These are phyloP conservation scores for Synanthedon vespiformis DNA, from an alignment of 2,888 invertebrate genomes.

Conservation along the genomic window DNA sequence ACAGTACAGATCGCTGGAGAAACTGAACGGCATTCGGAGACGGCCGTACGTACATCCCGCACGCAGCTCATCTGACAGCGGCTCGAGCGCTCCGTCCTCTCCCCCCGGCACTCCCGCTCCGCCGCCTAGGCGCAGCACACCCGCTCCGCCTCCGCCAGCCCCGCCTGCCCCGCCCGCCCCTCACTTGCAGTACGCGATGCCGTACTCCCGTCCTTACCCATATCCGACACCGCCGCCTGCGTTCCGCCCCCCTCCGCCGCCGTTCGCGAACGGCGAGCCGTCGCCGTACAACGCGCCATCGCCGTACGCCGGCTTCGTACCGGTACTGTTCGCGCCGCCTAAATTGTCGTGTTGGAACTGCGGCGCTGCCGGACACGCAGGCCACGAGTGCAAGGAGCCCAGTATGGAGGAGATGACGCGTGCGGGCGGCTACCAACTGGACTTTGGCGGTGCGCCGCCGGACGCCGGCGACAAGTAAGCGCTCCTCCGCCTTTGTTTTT, in stretches of 20 bases:
- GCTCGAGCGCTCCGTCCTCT: conserved; percentile 49
- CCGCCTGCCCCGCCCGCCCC: conserved; percentile 6
- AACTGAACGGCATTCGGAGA: conserved; percentile 68
- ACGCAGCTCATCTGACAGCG: conserved; percentile 57
- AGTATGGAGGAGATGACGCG: conserved; percentile 93
- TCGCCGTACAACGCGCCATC: conserved; percentile 54
- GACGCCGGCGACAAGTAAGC: conserved; percentile 52
- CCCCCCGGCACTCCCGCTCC: conserved; percentile 55
- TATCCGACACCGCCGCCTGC: conserved; percentile 53
- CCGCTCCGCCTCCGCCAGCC: conserved; percentile 28
- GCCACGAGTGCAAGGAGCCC: conserved; percentile 89
- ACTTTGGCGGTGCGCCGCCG: conserved; percentile 69
- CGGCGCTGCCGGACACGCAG: conserved; percentile 85
- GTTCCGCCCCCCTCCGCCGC: conserved; percentile 52
- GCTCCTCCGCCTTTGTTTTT: conserved; percentile 8
- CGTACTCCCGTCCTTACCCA: conserved; percentile 48
- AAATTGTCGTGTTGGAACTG: conserved; percentile 92
- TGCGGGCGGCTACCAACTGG: conserved; percentile 76
- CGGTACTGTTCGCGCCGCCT: conserved; percentile 69
- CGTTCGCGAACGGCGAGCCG: conserved; percentile 60
- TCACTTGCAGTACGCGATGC: conserved; percentile 34
- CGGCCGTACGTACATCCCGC: conserved; percentile 39
- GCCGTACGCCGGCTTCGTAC: conserved; percentile 56
- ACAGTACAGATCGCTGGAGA: conserved; percentile 70
- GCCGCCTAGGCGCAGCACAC: conserved; percentile 29